Evolutionary conservation across 2,888 invertebrate genomes (phyloP).

Genomic region (Drosophila subsilvestris): DNA sequence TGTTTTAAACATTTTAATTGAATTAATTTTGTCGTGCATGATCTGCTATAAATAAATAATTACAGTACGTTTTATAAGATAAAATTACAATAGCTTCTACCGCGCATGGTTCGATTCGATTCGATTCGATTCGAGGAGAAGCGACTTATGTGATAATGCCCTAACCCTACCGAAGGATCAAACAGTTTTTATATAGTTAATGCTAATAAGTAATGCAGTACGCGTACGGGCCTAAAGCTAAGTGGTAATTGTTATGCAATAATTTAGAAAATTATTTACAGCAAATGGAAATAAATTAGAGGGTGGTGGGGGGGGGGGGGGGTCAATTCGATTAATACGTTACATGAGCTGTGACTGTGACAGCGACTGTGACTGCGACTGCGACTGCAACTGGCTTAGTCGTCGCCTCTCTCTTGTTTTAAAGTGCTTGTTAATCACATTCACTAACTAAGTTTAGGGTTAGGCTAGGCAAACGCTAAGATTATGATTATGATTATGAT

Average conservation of each 20-base stretch:
- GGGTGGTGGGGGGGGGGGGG: too few species aligned
- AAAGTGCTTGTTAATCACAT: constrained; percentile 65
- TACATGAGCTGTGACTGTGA: constrained; percentile 40
- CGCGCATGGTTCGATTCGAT: constrained; percentile 41
- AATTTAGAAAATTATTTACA: constrained; percentile 79
- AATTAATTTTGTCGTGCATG: constrained; percentile 62
- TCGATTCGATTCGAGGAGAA: constrained; percentile 53
- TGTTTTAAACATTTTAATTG: constrained; percentile 75
- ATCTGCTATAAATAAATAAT: constrained; percentile 74
- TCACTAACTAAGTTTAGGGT: constrained; percentile 61
- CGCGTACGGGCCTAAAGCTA: constrained; percentile 52
- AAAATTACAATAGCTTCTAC: constrained; percentile 80
- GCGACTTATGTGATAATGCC: constrained; percentile 60
- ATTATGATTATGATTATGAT: constrained; percentile 59
- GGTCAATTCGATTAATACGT: constrained; percentile 56
- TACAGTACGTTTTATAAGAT: constrained; percentile 68
- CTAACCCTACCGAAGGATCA: constrained; percentile 38
- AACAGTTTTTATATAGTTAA: too few species aligned
- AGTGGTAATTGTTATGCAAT: constrained; percentile 70
- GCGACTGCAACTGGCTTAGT: constrained; percentile 1
- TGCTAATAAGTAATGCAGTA: constrained; percentile 53
- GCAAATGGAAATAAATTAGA: constrained; percentile 75
- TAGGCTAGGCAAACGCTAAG: constrained; percentile 55
- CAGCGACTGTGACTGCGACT: constrained; percentile 15
- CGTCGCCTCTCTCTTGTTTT: constrained; percentile 20